Percentiles rank a stretch among this genome's conserved stretches.
Evolutionary conservation across 1,140 invertebrate genomes (phyloP).

Genomic region (Leptoteleia sp.): DNA sequence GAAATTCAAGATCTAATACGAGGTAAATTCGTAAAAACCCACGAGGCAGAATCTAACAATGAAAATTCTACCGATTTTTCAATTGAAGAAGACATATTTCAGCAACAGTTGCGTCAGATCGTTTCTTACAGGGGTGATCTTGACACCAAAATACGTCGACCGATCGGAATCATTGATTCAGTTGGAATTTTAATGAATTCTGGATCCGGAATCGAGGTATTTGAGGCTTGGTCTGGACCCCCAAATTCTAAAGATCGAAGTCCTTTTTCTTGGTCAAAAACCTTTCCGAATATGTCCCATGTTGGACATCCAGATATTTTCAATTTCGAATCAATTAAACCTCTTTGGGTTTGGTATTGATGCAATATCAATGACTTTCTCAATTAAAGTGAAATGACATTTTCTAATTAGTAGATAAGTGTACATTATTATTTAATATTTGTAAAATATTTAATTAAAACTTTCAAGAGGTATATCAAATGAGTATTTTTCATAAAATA

Average conservation of each 20-base stretch:
- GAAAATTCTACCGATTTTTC: constrained; percentile 21
- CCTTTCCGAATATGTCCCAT: constrained; percentile 84
- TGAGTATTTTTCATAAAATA: no score
- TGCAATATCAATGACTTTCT: constrained; percentile 12
- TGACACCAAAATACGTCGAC: constrained; percentile 47
- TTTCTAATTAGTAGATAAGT: no score
- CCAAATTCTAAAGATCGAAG: constrained; percentile 49
- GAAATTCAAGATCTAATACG: constrained; percentile 81
- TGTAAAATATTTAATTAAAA: no score
- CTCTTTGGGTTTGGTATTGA: constrained; percentile 82
- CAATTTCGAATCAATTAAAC: constrained; percentile 84
- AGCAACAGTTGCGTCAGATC: constrained; percentile 29
- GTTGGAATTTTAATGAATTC: constrained; percentile 69
- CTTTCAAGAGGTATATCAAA: no score
- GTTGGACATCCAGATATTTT: constrained; percentile 89
- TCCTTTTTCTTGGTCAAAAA: constrained; percentile 88
- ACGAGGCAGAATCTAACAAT: constrained; percentile 43
- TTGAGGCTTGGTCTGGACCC: constrained; percentile 75
- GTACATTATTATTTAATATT: no score
- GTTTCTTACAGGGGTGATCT: constrained; percentile 73
- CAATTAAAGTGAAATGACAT: no score
- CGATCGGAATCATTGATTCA: constrained; percentile 76
- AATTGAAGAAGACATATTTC: constrained; percentile 9
- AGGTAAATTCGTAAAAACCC: constrained; percentile 68
- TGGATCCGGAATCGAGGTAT: constrained; percentile 62